Evolutionary conservation across 2,888 invertebrate species (phyloP).

Genomic region (Theristus sp.): DNA sequence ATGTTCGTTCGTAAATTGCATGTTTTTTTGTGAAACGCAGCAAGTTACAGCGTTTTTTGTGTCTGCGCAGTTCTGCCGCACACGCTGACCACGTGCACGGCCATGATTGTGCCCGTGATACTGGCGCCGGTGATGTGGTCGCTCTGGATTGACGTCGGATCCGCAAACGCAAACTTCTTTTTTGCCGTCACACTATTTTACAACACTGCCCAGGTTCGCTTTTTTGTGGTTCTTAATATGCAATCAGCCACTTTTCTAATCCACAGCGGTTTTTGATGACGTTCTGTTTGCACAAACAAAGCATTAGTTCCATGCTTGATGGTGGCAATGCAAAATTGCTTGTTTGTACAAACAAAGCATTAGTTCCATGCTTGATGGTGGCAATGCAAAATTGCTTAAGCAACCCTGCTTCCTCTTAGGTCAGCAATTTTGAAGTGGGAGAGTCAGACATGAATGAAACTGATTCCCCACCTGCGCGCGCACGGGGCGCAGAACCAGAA

Average conservation of each 20-base stretch:
- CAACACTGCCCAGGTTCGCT: constrained; percentile 57
- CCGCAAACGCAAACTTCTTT: constrained; percentile 95
- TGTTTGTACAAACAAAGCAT: no score
- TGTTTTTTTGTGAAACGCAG: constrained; percentile 11
- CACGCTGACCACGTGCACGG: constrained; percentile 73
- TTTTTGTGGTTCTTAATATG: no score
- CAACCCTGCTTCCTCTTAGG: background rate
- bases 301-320: no score
- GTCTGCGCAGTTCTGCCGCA: constrained; percentile 68
- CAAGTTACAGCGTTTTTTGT: background rate
- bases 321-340: background rate
- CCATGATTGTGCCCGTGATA: constrained; percentile 66
- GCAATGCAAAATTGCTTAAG: no score
- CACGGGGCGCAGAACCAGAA: no score
- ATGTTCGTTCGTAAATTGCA: constrained; percentile 2
- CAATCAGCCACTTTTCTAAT: no score
- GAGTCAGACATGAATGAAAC: no score
- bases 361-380: no score
- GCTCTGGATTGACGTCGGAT: constrained; percentile 87
- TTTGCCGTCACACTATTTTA: constrained; percentile 87
- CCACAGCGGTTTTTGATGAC: no score
- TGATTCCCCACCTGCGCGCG: no score
- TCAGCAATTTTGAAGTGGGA: no score
- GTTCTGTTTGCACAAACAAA: no score
- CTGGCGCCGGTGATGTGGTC: constrained; percentile 82